phyloP scores from a whole-genome alignment of 2,888 invertebrate species.

The Helicoverpa assulta region DNA sequence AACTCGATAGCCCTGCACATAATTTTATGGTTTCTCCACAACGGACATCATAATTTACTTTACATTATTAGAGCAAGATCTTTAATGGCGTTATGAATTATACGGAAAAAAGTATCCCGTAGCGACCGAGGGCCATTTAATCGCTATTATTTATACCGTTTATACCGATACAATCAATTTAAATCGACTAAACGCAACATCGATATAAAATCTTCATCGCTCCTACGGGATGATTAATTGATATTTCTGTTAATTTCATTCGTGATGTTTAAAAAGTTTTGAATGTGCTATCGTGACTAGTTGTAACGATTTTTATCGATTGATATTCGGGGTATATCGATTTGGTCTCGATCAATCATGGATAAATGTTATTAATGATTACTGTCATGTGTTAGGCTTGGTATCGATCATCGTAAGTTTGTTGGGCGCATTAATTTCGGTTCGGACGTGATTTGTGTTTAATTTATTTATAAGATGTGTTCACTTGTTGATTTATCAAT shows the following conservation, averaged over 20 bases:
- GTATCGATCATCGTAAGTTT: slow-evolving; percentile 79
- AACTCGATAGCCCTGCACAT: slow-evolving; percentile 39
- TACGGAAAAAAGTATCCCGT: slow-evolving; percentile 79
- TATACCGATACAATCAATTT: slow-evolving; percentile 65
- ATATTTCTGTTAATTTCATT: slow-evolving; percentile 61
- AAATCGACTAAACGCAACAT: slow-evolving; percentile 51
- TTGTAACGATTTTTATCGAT: slow-evolving; percentile 61
- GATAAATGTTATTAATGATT: slow-evolving; percentile 83
- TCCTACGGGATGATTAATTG: slow-evolving; percentile 61
- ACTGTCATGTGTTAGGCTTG: slow-evolving; percentile 75
- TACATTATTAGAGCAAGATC: slow-evolving; percentile 80
- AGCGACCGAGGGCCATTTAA: slow-evolving; percentile 79
- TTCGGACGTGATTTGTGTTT: slow-evolving; percentile 55
- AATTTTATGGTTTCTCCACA: slow-evolving; percentile 79
- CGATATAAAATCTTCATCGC: slow-evolving; percentile 61
- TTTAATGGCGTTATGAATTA: slow-evolving; percentile 83
- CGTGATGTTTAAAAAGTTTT: slow-evolving; percentile 64
- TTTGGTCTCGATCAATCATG: slow-evolving; percentile 80
- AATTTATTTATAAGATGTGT: slow-evolving; percentile 52
- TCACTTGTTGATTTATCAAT: slow-evolving; percentile 51
- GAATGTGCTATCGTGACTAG: slow-evolving; percentile 71
- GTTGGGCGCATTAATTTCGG: slow-evolving; percentile 65
- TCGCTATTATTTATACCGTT: slow-evolving; percentile 80
- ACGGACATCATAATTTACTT: slow-evolving; percentile 84
- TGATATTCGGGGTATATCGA: slow-evolving; percentile 74